Evolutionary conservation across 1,140 invertebrate genomes (phyloP).

Genomic region (Luehdorfia chinensis): DNA sequence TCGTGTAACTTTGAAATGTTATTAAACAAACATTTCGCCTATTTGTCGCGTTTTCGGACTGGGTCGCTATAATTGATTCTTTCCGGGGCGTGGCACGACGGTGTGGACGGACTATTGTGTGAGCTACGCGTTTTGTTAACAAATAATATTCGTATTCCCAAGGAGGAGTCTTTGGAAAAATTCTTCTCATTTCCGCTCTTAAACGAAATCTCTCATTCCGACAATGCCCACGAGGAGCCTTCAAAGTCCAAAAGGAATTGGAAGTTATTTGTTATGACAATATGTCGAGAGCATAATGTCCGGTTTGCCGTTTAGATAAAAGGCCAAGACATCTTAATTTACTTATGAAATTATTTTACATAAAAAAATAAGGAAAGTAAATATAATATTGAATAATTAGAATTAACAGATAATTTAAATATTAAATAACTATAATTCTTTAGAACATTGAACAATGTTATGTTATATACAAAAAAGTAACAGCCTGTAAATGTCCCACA

Average conservation of each 20-base stretch:
- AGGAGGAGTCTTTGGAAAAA: constrained; percentile 59
- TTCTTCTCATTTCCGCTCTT: constrained; percentile 68
- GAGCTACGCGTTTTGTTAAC: constrained; percentile 40
- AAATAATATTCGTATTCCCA: constrained; percentile 70
- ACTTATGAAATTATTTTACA: too few species aligned
- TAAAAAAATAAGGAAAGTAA: too few species aligned
- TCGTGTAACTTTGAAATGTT: constrained; percentile 65
- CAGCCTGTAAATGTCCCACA: too few species aligned
- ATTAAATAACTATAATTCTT: too few species aligned
- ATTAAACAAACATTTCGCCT: constrained; percentile 76
- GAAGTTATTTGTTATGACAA: constrained; percentile 62
- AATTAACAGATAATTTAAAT: too few species aligned
- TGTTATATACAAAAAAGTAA: too few species aligned
- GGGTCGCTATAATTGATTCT: constrained; percentile 73
- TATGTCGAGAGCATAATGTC: constrained; percentile 39
- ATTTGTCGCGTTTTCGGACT: constrained; percentile 61
- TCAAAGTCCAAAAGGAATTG: constrained; percentile 66
- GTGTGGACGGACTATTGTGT: constrained; percentile 48
- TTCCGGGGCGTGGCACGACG: constrained; percentile 63
- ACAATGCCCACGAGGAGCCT: constrained; percentile 55
- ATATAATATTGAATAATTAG: too few species aligned
- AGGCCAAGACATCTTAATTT: too few species aligned
- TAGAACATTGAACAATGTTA: too few species aligned
- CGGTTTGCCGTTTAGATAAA: too few species aligned
- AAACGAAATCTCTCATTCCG: constrained; percentile 57